Percentiles rank a stretch among this genome's conserved stretches.
These are phyloP conservation scores for Forbesichthys papilliferus DNA, from an alignment of 2,113 vertebrate species.

Conservation along the genomic window DNA sequence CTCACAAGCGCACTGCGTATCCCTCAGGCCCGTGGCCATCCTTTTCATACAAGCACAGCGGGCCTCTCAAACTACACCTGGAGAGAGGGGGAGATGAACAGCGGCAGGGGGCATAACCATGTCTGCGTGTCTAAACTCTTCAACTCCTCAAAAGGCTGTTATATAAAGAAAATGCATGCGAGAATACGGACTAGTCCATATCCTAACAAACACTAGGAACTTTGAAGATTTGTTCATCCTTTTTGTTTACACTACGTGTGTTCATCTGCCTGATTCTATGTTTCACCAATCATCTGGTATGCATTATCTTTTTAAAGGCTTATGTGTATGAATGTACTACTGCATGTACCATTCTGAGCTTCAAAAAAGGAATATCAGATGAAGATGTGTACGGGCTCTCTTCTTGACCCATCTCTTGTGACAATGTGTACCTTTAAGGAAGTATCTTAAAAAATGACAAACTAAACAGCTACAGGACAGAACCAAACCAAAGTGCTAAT, in stretches of 20 bases:
- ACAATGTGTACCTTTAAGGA: no score
- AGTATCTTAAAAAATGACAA: no score
- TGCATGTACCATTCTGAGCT: background rate
- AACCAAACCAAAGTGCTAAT: conserved; percentile 16
- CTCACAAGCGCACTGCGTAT: background rate
- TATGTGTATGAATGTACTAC: background rate
- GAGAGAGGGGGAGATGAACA: no score
- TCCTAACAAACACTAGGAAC: no score
- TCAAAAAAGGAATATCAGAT: background rate
- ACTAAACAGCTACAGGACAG: background rate
- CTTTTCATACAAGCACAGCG: background rate
- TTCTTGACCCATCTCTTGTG: background rate
- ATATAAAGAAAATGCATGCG: no score
- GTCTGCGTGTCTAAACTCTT: no score
- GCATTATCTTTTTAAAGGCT: background rate
- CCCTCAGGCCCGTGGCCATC: background rate
- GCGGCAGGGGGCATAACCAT: no score
- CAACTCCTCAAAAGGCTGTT: no score
- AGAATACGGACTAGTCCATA: no score
- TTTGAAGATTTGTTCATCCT: no score
- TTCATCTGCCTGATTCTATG: background rate
- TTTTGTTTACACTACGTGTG: background rate
- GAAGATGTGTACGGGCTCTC: background rate
- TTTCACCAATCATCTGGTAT: background rate
- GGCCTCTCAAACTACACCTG: no score